Evolutionary conservation across 2,797 vertebrate species (phyloP).

Genomic region (Parauchenoglanis ngamensis): DNA sequence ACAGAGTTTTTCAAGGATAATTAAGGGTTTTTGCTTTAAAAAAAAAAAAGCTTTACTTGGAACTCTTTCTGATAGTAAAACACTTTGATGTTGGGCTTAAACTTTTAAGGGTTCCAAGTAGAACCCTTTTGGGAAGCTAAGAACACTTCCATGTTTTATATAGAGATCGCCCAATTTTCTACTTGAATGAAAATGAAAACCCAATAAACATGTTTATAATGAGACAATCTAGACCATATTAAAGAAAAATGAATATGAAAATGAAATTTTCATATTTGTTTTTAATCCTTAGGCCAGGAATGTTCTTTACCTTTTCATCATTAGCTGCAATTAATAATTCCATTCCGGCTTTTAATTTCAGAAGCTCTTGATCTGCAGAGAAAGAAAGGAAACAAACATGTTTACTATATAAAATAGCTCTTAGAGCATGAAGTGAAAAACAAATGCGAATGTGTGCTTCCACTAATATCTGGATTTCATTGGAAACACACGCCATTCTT

Average conservation of each 20-base stretch:
- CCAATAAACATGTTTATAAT: not conserved
- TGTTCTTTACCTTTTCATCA: constrained; percentile 86
- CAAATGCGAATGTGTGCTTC: not conserved
- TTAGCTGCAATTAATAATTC: constrained; percentile 86
- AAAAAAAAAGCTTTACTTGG: not conserved
- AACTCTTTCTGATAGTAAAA: not conserved
- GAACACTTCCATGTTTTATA: not conserved
- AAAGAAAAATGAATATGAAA: too few relatives aligned
- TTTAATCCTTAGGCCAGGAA: not conserved
- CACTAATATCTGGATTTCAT: not conserved
- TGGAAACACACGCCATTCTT: not conserved
- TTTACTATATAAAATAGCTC: not conserved
- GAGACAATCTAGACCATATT: not conserved
- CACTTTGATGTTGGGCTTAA: not conserved
- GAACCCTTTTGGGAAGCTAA: not conserved
- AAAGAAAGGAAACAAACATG: constrained; percentile 38
- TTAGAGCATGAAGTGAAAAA: not conserved
- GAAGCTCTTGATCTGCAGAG: constrained; percentile 88
- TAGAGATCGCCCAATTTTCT: not conserved
- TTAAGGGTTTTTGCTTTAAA: not conserved
- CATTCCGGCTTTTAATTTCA: constrained; percentile 86
- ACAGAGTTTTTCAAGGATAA: not conserved
- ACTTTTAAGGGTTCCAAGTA: not conserved
- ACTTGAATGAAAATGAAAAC: not conserved
- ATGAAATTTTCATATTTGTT: not conserved